phyloP scores from a whole-genome alignment of 2,888 invertebrate species.

The Mythimna pallens region DNA sequence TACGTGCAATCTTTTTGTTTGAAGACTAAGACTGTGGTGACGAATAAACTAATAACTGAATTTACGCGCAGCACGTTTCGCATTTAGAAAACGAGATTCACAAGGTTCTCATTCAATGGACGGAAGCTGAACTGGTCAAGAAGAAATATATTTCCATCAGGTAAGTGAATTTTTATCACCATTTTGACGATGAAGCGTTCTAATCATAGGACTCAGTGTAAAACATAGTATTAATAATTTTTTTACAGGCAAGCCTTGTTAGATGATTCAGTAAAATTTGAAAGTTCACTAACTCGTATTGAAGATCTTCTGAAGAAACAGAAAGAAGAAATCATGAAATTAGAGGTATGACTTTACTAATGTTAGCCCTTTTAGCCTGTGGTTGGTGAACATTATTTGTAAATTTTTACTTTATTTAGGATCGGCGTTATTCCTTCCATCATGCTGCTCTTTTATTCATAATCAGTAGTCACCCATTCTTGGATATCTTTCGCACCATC shows the following conservation, averaged over 20 bases:
- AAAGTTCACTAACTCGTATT: slow-evolving; percentile 93
- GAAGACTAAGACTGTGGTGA: background rate
- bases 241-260: slow-evolving; percentile 90
- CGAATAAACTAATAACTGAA: slow-evolving; percentile 12
- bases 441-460: too few relatives aligned
- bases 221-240: background rate
- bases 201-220: background rate
- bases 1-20: too few relatives aligned
- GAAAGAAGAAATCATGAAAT: slow-evolving; percentile 93
- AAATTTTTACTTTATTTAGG: too few relatives aligned
- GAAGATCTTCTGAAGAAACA: slow-evolving; percentile 93
- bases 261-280: slow-evolving; percentile 94
- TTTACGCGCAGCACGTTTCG: slow-evolving; percentile 88
- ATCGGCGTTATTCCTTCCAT: too few relatives aligned
- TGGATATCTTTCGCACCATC: too few relatives aligned
- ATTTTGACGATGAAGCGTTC: too few relatives aligned
- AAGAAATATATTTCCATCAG: slow-evolving; percentile 94
- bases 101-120: slow-evolving; percentile 94
- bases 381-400: too few relatives aligned
- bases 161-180: slow-evolving; percentile 63
- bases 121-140: slow-evolving; percentile 95
- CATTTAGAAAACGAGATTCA: slow-evolving; percentile 95
- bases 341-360: slow-evolving; percentile 90
- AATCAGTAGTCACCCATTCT: too few relatives aligned
- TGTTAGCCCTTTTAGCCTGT: background rate